Conservation (phyloP, 2,113 vertebrate genomes). For the Podarcis raffonei region DNA sequence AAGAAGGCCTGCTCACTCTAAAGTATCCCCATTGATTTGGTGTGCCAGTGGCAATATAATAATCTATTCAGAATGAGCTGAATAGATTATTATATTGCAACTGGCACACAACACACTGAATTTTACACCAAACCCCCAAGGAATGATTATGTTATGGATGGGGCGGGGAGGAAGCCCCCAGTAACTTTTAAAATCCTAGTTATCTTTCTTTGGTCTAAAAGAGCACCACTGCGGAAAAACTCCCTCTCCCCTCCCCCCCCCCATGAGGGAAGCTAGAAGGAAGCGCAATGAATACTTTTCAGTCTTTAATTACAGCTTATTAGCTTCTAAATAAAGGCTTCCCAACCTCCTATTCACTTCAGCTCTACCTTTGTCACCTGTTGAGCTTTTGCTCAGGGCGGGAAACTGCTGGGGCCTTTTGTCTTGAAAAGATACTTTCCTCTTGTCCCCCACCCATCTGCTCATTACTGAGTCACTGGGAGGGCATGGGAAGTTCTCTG, state of each 20-base stretch:
- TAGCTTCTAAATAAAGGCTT: slow-evolving; percentile 74
- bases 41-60: too few species aligned
- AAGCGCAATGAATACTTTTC: slow-evolving; percentile 74
- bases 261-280: slow-evolving; percentile 49
- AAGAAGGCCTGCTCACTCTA: neutral
- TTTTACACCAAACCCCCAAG: slow-evolving; percentile 33
- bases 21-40: neutral
- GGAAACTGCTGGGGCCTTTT: slow-evolving; percentile 58
- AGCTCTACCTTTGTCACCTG: slow-evolving; percentile 68
- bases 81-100: neutral
- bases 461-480: slow-evolving; percentile 31
- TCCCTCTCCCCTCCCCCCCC: slow-evolving; percentile 16
- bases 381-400: slow-evolving; percentile 65
- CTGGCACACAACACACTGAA: neutral
- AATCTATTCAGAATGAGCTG: neutral
- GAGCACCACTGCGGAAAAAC: neutral
- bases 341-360: slow-evolving; percentile 62
- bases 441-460: neutral
- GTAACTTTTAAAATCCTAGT: slow-evolving; percentile 43
- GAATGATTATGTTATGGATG: slow-evolving; percentile 26
- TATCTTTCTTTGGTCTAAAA: slow-evolving; percentile 40
- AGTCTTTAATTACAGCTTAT: slow-evolving; percentile 73
- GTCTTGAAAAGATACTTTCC: slow-evolving; percentile 41
- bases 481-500: slow-evolving; percentile 16
- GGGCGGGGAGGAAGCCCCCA: slow-evolving; percentile 11